phyloP scores from a whole-genome alignment of 2,113 vertebrate species.

The Colaptes auratus region DNA sequence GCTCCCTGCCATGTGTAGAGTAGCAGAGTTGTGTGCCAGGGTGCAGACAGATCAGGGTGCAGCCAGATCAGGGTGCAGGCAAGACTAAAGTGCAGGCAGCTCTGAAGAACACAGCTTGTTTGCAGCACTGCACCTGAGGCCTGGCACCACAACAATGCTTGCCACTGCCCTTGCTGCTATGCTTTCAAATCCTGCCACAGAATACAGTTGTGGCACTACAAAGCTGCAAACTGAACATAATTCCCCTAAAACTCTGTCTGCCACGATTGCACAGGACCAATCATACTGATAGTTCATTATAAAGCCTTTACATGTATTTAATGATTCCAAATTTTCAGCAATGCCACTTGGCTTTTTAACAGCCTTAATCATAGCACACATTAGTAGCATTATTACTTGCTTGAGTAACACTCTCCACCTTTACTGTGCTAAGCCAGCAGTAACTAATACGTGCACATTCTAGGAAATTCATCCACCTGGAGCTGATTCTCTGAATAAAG shows the following conservation, averaged over 20 bases:
- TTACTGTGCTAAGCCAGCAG: not conserved
- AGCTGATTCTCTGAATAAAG: not conserved
- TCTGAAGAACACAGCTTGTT: not conserved
- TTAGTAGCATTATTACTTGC: not conserved
- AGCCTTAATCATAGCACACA: constrained; percentile 3
- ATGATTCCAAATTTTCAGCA: not conserved
- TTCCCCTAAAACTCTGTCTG: not conserved
- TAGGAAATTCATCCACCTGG: not conserved
- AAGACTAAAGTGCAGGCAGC: not conserved
- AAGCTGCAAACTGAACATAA: fast-evolving
- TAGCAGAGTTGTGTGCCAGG: fast-evolving
- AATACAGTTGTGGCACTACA: not conserved
- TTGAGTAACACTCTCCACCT: not conserved
- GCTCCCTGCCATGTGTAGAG: not conserved
- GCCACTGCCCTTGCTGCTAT: not conserved
- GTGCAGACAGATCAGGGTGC: too few relatives aligned
- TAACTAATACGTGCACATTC: not conserved
- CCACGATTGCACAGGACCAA: not conserved
- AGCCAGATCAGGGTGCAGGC: too few relatives aligned
- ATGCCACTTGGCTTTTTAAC: not conserved
- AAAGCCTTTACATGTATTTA: constrained; percentile 2
- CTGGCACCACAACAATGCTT: fast-evolving
- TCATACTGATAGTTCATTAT: not conserved
- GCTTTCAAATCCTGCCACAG: not conserved
- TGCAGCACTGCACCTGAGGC: too few relatives aligned